phyloP scores from a whole-genome alignment of 2,797 vertebrate genomes.

The Ataeniobius toweri region DNA sequence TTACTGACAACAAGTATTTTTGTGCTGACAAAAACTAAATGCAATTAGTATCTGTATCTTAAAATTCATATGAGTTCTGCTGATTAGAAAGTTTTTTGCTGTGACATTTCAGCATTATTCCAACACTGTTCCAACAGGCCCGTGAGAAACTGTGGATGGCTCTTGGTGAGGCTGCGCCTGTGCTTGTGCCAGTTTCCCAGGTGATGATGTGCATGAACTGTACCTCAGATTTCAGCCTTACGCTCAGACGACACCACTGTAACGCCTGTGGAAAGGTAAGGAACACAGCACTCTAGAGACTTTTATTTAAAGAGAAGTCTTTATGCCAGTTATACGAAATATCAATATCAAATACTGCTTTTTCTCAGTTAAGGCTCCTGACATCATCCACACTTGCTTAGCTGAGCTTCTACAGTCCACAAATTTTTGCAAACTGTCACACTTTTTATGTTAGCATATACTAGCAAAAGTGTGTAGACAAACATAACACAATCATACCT shows the following conservation, averaged over 20 bases:
- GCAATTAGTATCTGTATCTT: not conserved
- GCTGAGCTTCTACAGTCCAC: not conserved
- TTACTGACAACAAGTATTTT: not conserved
- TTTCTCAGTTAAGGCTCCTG: not conserved
- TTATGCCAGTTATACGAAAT: not conserved
- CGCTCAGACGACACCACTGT: slow-evolving; percentile 92
- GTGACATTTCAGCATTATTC: slow-evolving; percentile 1
- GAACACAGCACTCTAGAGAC: not conserved
- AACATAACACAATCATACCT: too few relatives aligned
- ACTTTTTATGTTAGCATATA: not conserved
- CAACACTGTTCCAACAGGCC: slow-evolving; percentile 75
- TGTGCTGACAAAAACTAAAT: not conserved
- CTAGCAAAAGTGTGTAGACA: not conserved
- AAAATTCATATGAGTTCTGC: not conserved
- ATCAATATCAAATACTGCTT: not conserved
- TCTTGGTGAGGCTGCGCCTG: slow-evolving; percentile 91
- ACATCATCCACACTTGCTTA: not conserved
- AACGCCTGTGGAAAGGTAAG: slow-evolving; percentile 95
- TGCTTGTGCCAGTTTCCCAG: slow-evolving; percentile 89
- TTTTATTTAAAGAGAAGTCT: not conserved
- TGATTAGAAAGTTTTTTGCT: not conserved
- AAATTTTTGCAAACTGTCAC: not conserved
- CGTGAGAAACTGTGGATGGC: slow-evolving; percentile 91
- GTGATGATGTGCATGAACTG: slow-evolving; percentile 99
- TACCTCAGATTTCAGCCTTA: slow-evolving; percentile 93